Evolutionary conservation across 2,888 invertebrate genomes (phyloP), one percentile per base, ranked within the genome.

Genomic region (Odontocolon sp.): DNA sequence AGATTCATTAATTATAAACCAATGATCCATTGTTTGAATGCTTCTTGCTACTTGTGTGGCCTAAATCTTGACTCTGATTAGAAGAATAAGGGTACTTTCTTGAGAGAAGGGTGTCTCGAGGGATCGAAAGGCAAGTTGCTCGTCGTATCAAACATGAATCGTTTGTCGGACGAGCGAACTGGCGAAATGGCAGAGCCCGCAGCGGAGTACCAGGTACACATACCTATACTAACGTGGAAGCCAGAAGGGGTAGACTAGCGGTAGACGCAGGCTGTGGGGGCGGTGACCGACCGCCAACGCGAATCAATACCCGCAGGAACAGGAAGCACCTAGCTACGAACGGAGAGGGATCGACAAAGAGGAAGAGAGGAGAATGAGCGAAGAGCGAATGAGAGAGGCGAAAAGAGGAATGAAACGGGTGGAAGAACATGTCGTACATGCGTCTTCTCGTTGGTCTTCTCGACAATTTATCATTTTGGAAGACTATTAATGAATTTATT

Each of bases 221-320:
- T 5, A 72, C 26, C 6, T 18, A 16, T 36, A 52, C 38, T 57
- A 69, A 56, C 68, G 67, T 52, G 72, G 57, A 64, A 52, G 64
- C 57, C 31, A 33, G 57, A 77, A 77, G 72, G 84, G 88, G 88
- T 87, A 89, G 90, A 90, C 90, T 85, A 86, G 82, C 84, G 87
- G 88, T 87, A 90, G 90, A 90, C 90, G 87, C 84, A 85, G 87
- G 84, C 87, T 84, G 84, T 83, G 89, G 90, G 90, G 90, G 90
- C 89, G 90, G 90, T 89, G 90, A 90, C 90, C 90, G 89, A 86
- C 88, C 88, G 87, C 88, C 89, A 87, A 90, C 90, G 88, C 88
- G 89, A 90, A 90, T 90, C 90, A 90, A 90, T 90, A 90, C 90
- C 90, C 90, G 90, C 90, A 90, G 90, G 89, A 90, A 89, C 90